phyloP scores from a whole-genome alignment of 2,888 invertebrate genomes.

The Cerceris rybyensis region DNA sequence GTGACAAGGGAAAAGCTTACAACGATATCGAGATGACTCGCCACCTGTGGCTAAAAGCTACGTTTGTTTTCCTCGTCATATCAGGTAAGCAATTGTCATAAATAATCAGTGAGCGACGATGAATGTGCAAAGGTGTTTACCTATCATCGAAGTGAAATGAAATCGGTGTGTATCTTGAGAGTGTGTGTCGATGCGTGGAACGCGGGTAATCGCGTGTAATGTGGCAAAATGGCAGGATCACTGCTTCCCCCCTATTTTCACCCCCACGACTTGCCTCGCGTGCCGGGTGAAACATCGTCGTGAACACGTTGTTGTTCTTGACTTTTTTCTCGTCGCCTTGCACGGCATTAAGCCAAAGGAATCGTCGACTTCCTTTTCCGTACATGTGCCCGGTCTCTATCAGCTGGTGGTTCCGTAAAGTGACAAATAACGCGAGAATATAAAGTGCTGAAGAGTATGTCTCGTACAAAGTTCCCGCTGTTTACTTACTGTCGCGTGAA shows the following conservation, averaged over 20 bases:
- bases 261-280: conserved; percentile 9
- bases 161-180: conserved; percentile 6
- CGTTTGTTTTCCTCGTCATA: conserved; percentile 65
- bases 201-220: conserved; percentile 51
- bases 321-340: conserved; percentile 16
- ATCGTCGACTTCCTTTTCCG: conserved; percentile 13
- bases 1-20: conserved; percentile 15
- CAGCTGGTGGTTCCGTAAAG: conserved; percentile 43
- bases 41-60: conserved; percentile 73
- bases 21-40: conserved; percentile 66
- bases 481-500: conserved; percentile 39
- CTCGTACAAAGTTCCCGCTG: conserved; percentile 16
- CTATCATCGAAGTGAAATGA: background rate
- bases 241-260: background rate
- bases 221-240: conserved; percentile 42
- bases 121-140: background rate
- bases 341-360: conserved; percentile 55
- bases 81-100: conserved; percentile 67
- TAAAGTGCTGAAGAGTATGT: conserved; percentile 47
- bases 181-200: conserved; percentile 43
- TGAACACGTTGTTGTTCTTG: conserved; percentile 24
- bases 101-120: background rate
- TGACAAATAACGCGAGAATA: conserved; percentile 31
- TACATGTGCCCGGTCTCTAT: conserved; percentile 8
- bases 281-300: conserved; percentile 21